A percentile compares a stretch with the other conserved stretches of the same genome.
These are phyloP conservation scores for Lasaia peninsularis DNA, from an alignment of 1,140 invertebrate genomes.

Conservation along the genomic window DNA sequence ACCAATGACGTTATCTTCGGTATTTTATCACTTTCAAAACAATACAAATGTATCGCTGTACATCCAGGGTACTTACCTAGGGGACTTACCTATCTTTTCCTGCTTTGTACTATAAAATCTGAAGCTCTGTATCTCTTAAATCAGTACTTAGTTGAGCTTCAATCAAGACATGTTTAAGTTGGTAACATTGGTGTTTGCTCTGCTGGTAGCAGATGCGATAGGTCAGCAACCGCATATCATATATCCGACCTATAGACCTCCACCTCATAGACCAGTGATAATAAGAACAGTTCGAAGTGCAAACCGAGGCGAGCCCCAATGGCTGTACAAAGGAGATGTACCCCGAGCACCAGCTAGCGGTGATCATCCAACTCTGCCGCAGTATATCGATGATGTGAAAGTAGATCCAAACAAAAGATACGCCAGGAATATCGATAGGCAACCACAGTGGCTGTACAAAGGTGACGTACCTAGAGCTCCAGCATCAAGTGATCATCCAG, in stretches of 20 bases:
- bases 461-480: constrained; percentile 39
- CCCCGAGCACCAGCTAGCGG: constrained; percentile 34
- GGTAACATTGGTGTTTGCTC: constrained; percentile 23
- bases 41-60: background rate
- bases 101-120: background rate
- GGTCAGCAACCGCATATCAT: constrained; percentile 35
- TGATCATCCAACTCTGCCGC: constrained; percentile 43
- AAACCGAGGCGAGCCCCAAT: constrained; percentile 35
- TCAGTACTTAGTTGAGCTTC: background rate
- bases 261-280: constrained; percentile 25
- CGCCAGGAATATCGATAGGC: constrained; percentile 22
- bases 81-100: background rate
- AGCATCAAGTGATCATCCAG: constrained; percentile 38
- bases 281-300: constrained; percentile 33
- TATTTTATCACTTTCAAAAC: background rate
- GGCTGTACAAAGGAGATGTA: constrained; percentile 43
- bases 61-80: background rate
- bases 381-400: constrained; percentile 42
- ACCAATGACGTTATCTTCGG: background rate
- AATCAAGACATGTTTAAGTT: constrained; percentile 30
- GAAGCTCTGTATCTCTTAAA: background rate
- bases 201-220: constrained; percentile 29
- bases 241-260: constrained; percentile 37
- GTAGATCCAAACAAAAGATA: constrained; percentile 41
- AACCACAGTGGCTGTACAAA: constrained; percentile 49